Percentiles rank a stretch among this genome's conserved stretches.
Evolutionary conservation across 2,113 vertebrate species (phyloP).

Genomic region (Dendropsophus ebraccatus): DNA sequence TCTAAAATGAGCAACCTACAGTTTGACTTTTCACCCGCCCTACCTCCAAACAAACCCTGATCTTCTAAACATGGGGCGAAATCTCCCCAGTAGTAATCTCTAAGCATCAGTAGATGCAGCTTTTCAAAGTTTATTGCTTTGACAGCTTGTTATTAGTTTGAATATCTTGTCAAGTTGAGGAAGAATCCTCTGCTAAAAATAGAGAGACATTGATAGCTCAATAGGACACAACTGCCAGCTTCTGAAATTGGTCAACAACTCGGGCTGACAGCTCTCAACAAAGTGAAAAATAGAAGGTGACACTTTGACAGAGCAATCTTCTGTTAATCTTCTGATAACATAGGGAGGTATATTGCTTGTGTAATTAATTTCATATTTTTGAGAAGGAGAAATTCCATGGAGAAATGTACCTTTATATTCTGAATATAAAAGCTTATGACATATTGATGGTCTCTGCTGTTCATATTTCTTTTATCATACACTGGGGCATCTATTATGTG

Average conservation of each 20-base stretch:
- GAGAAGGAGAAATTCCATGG: conserved; percentile 58
- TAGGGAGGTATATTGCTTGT: conserved; percentile 44
- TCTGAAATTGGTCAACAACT: conserved; percentile 57
- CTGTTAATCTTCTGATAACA: conserved; percentile 60
- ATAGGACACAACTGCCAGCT: conserved; percentile 57
- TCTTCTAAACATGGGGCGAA: conserved; percentile 33
- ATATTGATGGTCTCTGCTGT: not conserved
- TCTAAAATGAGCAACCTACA: not conserved
- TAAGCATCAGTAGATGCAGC: conserved; percentile 35
- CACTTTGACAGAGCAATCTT: conserved; percentile 46
- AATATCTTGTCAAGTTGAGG: conserved; percentile 65
- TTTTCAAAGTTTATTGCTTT: conserved; percentile 60
- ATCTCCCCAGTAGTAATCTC: not conserved
- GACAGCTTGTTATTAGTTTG: conserved; percentile 66
- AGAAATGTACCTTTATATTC: conserved; percentile 60
- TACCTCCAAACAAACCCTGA: conserved; percentile 52
- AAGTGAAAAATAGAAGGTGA: conserved; percentile 55
- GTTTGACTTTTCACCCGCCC: conserved; percentile 12
- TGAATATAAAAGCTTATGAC: conserved; percentile 60
- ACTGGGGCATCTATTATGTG: conserved; percentile 61
- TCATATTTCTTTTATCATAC: conserved; percentile 56
- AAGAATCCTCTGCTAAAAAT: conserved; percentile 64
- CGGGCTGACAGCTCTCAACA: conserved; percentile 56
- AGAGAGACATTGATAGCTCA: conserved; percentile 59
- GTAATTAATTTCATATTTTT: conserved; percentile 64